Conservation (phyloP, 2,888 invertebrate species). For the Ophioninae sp. region DNA sequence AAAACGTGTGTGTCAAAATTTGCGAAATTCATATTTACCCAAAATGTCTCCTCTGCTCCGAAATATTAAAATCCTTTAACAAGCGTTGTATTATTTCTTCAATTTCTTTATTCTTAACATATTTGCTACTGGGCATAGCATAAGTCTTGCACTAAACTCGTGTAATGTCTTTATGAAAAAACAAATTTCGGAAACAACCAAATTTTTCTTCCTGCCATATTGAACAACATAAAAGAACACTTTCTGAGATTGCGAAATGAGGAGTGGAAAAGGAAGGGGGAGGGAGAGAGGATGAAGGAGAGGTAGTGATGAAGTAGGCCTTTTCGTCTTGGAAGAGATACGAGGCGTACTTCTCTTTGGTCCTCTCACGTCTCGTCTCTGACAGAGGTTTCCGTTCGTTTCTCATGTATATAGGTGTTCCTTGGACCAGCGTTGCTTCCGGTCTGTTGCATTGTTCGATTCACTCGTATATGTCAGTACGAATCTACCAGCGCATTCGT, state of each 20-base stretch:
- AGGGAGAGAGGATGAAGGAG: slow-evolving; percentile 24
- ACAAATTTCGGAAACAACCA: too few relatives aligned
- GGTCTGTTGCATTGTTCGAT: slow-evolving; percentile 69
- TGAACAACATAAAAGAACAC: slow-evolving; percentile 12
- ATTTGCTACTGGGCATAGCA: too few relatives aligned
- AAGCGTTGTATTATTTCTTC: too few relatives aligned
- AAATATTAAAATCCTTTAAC: too few relatives aligned
- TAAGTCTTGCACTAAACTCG: too few relatives aligned
- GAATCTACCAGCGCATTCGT: slow-evolving; percentile 23
- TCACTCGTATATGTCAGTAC: slow-evolving; percentile 60
- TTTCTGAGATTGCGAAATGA: not conserved
- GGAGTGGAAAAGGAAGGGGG: not conserved
- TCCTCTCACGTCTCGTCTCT: slow-evolving; percentile 44
- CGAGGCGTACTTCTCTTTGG: slow-evolving; percentile 44
- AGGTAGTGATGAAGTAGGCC: slow-evolving; percentile 8
- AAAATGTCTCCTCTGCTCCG: too few relatives aligned
- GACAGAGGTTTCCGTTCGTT: slow-evolving; percentile 59
- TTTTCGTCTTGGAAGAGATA: slow-evolving; percentile 41
- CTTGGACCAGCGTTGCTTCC: slow-evolving; percentile 68
- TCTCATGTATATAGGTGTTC: slow-evolving; percentile 39
- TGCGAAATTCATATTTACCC: too few relatives aligned
- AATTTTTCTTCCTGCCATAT: too few relatives aligned
- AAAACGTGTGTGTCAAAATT: too few relatives aligned
- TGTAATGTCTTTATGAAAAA: too few relatives aligned
- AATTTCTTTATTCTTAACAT: too few relatives aligned